These are phyloP conservation scores for Sebastes matsubarae DNA, from an alignment of 2,797 vertebrate genomes.

Conservation along the genomic window DNA sequence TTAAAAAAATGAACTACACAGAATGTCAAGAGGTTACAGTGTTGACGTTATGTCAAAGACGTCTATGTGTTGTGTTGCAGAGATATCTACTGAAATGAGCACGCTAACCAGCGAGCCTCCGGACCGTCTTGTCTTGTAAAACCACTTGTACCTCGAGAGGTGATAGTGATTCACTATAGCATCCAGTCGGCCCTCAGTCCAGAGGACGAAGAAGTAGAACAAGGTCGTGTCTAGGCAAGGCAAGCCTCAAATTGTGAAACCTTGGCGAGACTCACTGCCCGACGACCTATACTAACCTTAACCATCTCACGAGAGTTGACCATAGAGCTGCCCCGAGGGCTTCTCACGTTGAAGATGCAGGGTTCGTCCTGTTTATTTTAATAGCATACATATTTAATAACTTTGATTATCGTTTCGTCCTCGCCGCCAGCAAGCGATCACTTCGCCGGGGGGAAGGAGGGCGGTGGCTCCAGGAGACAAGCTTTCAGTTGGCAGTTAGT, in stretches of 20 bases:
- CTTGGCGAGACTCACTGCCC: no score
- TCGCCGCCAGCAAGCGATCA: no score
- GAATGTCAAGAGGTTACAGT: not conserved
- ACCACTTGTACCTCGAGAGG: not conserved
- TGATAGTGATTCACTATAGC: not conserved
- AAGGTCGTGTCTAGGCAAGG: rapidly evolving
- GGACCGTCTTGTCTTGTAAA: not conserved
- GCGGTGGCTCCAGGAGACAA: not conserved
- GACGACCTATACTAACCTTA: no score
- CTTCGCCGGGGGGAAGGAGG: no score
- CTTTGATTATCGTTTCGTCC: not conserved
- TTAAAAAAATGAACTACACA: not conserved
- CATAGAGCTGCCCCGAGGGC: no score
- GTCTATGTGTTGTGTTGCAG: not conserved
- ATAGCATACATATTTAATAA: not conserved
- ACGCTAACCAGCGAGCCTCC: not conserved
- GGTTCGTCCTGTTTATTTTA: no score
- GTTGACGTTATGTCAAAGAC: not conserved
- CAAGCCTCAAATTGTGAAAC: no score
- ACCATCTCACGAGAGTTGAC: no score
- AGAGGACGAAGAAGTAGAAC: no score
- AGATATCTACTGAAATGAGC: not conserved
- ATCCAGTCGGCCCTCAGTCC: rapidly evolving
- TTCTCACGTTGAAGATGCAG: no score
- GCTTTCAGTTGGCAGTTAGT: not conserved